phyloP scores from a whole-genome alignment of 2,888 invertebrate species.

The Leptarthrus brevirostris region DNA sequence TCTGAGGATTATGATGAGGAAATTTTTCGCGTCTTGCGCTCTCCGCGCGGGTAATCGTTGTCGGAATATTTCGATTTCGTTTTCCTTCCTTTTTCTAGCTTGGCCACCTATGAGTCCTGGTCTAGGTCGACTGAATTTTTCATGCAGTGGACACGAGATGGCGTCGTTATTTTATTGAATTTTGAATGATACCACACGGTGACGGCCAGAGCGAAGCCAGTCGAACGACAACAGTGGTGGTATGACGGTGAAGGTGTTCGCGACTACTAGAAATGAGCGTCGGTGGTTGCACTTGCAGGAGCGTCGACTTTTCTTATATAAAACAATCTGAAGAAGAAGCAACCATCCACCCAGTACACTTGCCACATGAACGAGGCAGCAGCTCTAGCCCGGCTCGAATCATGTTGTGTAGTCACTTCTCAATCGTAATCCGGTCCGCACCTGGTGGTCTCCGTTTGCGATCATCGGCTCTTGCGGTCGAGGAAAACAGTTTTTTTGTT shows the following conservation, averaged over 20 bases:
- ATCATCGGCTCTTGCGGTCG: neutral
- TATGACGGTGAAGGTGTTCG: slow-evolving; percentile 21
- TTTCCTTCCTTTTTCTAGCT: slow-evolving; percentile 10
- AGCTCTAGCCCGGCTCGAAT: slow-evolving; percentile 9
- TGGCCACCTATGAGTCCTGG: slow-evolving; percentile 10
- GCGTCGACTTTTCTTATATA: slow-evolving; percentile 33
- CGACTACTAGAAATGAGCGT: slow-evolving; percentile 30
- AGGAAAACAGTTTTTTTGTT: neutral
- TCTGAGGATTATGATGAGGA: slow-evolving; percentile 23
- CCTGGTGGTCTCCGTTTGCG: slow-evolving; percentile 32
- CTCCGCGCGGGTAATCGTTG: slow-evolving; percentile 3
- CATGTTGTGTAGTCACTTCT: slow-evolving; percentile 50
- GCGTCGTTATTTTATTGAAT: slow-evolving; percentile 39
- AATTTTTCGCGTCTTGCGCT: slow-evolving; percentile 43
- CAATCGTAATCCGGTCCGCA: slow-evolving; percentile 53
- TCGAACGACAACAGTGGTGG: slow-evolving; percentile 22
- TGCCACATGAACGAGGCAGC: slow-evolving; percentile 23
- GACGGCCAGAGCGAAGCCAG: slow-evolving; percentile 37
- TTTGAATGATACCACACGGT: slow-evolving; percentile 29
- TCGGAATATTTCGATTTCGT: slow-evolving; percentile 4
- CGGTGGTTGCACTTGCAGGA: slow-evolving; percentile 32
- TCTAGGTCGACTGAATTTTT: slow-evolving; percentile 36
- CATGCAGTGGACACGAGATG: slow-evolving; percentile 44
- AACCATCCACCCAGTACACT: slow-evolving; percentile 20
- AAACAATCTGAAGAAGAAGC: slow-evolving; percentile 31